Base-by-base conservation (phyloP, 1,140 invertebrate genomes). In the Cheumatopsyche charites region DNA sequence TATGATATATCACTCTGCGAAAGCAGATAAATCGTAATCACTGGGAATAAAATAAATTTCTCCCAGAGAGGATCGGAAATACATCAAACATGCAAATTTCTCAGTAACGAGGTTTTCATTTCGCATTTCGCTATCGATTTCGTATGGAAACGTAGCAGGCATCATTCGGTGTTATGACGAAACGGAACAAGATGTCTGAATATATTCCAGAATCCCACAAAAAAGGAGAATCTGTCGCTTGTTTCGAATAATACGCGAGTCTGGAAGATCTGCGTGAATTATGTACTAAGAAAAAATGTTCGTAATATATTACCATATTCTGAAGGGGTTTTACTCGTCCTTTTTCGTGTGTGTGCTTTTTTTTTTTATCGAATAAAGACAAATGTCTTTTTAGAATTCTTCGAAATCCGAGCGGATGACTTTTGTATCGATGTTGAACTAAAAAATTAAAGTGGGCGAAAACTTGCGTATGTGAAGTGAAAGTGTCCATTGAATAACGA, bases 71-170 rank as follows among this genome's bases (percentile, higher is more conserved):
- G 7, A 52, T 52, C 15, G 7, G 47, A 52, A 52, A 52, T 52
- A 52, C 15, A 52, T 52, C 15, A 19, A 52, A 15, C 19, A 52
- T 52, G 47, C 19, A 52, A 52, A 52, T 52, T 52, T 52, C 9
- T 9, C 19, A 15, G 47, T 17, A 52, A 52, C 47, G 47, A 52
- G 47, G 19, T 19, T 52, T 52, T 52, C 19, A 52, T 52, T 52
- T 9, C 19, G 47, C 7, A 52, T 17, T 52, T 52, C 19, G 9
- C 15, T 17, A 17, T 52, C 9, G 47, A 52, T 52, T 52, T 52
- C 9, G 15, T 17, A 52, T 5, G 9, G 47, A 17, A 36, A 36
- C 29, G 29, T 36, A 36, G 3, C 29, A 52, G 4, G 1, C 19
- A 52, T 52, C 7, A 17, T 52, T 52, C 47, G 47, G 29, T 9